Evolutionary conservation across 2,113 vertebrate species (phyloP), one percentile per base, ranked within the genome.

Genomic region (Forbesichthys agassizii): DNA sequence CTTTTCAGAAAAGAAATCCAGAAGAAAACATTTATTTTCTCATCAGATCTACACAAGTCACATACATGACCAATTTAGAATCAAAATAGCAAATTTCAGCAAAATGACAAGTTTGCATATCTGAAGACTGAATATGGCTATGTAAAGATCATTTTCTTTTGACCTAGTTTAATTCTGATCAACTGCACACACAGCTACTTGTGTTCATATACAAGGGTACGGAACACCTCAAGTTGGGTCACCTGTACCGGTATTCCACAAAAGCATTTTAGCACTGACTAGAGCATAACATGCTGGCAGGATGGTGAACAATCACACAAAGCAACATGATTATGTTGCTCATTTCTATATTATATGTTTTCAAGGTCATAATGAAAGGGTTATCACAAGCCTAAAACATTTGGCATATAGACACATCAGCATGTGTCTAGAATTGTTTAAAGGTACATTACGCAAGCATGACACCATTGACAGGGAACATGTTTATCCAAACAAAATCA

Each of bases 91-190:
- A 8, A 42, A 42, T 42, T 42, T 42, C 36, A 8, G 5, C 36
- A 42, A 42, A 42, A 42, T 42, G 36, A 42, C 36, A 42, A 42
- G 36, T 42, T 42, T 42, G 36, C 36, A 42, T 42, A 0, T 8
- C 36, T 42, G 36, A 5, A 42, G 36, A 61, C 62, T 75, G 66
- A 77, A 79, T 86, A 88, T 86, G 86, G 85, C 86, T 88, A 86
- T 69, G 48, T 64, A 73, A 53, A 84, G 68, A 84, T 72, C 58
- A 76, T 56, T 53, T 66, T 46, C 61, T 68, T 6, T 61, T 46
- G 56, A 71, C 54, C 73, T 57, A 47, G 51, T 6, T 53, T 57
- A 57, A n/a, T 62, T 55, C 66, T 70, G 63, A 64, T 70, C 63
- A 75, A 67, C 33, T 66, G 18, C 18, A 2, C 27, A 61, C 46